Base-by-base conservation (phyloP, 1,140 invertebrate genomes). In the Anagrus nilaparvatae region DNA sequence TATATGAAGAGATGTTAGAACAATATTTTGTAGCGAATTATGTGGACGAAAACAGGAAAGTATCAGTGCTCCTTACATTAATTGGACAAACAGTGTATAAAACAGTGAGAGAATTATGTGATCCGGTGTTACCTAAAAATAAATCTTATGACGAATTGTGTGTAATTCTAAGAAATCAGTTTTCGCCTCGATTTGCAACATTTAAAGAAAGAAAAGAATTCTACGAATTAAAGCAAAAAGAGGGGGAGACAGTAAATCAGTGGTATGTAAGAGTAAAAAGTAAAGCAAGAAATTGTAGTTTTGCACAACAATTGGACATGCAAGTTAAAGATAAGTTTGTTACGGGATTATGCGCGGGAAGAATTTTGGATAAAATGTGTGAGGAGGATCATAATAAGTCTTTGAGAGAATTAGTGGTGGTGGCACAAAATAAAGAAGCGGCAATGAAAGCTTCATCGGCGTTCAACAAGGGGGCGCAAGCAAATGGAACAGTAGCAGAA, bases 201-300 rank as follows among this genome's bases (percentile, higher is more conserved):
- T 53, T 44, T 24, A 40, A 39, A 32, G 42, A 49, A 14, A 27
- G 45, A 5, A 46, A 48, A 3, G 40, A 48, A n/a, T 55, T 55
- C 33, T 49, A 55, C 34, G 33, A 41, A 14, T 30, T 38, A 23
- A 36, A 18, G 14, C 53, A 55, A 32, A 4, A 10, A 6, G 7
- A 21, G 3, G 7, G 24, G 12, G 49, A 53, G 27, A 47, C 41
- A 2, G 23, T 55, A 4, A 46, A 29, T n/a, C 40, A 52, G n/a
- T 53, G 48, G 51, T 53, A 50, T 21, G 47, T 47, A 3, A n/a
- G 43, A 14, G 9, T 55, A 9, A 52, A 49, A 35, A 49, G 37
- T 14, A 14, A 25, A 18, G 43, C 48, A n/a, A 31, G 41, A 7
- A 19, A 43, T 10, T 54, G 52, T 24, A 40, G 46, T 8, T 56